A percentile compares a stretch with the other conserved stretches of the same genome.
Evolutionary conservation across 2,888 invertebrate genomes (phyloP).

Genomic region (Drosophila neotestacea): DNA sequence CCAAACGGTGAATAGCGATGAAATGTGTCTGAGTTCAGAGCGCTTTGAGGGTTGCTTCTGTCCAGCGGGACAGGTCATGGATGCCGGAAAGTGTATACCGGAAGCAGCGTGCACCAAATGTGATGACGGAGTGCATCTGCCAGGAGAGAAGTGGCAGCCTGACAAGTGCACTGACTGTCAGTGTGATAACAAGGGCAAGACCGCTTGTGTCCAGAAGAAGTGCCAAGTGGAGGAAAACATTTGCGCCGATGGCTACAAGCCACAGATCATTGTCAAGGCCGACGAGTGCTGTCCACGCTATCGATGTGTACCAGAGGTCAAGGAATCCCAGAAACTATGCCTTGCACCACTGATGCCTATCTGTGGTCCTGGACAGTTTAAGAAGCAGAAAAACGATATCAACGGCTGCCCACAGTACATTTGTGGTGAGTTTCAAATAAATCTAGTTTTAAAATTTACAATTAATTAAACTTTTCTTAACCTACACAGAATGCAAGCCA

Average conservation of each 20-base stretch:
- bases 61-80: conserved; percentile 89
- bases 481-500: conserved; percentile 89
- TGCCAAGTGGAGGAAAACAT: conserved; percentile 87
- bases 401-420: conserved; percentile 90
- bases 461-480: not conserved
- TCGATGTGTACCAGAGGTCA: conserved; percentile 88
- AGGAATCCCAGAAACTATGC: conserved; percentile 86
- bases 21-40: conserved; percentile 85
- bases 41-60: conserved; percentile 94
- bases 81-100: conserved; percentile 90
- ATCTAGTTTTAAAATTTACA: not conserved
- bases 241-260: conserved; percentile 87
- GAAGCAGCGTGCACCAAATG: conserved; percentile 90
- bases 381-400: conserved; percentile 88
- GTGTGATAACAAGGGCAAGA: conserved; percentile 87
- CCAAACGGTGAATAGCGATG: conserved; percentile 72
- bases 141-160: conserved; percentile 88
- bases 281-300: conserved; percentile 90
- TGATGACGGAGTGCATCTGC: conserved; percentile 89
- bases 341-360: conserved; percentile 89
- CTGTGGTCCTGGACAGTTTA: conserved; percentile 90
- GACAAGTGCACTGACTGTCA: conserved; percentile 91
- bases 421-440: conserved; percentile 87
- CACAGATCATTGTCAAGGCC: conserved; percentile 86
- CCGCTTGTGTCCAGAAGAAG: conserved; percentile 88